Conservation (phyloP, 2,113 vertebrate species). For the Typhlomys cinereus region DNA sequence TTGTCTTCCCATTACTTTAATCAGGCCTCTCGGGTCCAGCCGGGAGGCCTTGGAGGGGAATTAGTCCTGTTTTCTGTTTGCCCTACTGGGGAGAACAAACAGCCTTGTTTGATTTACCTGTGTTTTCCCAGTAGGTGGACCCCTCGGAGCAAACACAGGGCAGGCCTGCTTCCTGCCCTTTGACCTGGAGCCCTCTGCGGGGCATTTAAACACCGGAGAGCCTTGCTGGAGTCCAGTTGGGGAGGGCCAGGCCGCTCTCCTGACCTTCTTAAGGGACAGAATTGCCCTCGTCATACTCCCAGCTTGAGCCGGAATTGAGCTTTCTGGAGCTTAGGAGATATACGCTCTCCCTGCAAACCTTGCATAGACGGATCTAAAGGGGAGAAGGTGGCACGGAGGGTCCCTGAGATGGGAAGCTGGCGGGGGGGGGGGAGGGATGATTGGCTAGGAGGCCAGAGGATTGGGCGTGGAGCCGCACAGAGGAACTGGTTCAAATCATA, state of each 20-base stretch:
- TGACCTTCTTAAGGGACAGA: neutral
- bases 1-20: slow-evolving; percentile 76
- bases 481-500: neutral
- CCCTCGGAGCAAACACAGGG: slow-evolving; percentile 64
- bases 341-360: neutral
- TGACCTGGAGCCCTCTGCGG: neutral
- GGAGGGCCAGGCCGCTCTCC: neutral
- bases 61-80: slow-evolving; percentile 63
- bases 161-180: slow-evolving; percentile 35
- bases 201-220: neutral
- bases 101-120: slow-evolving; percentile 71
- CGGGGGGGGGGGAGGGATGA: neutral
- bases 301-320: neutral
- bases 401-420: neutral
- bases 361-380: neutral
- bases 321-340: neutral
- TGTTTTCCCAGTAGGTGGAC: slow-evolving; percentile 77
- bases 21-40: slow-evolving; percentile 15
- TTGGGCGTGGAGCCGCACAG: neutral
- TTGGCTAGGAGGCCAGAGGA: no score
- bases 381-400: neutral
- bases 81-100: slow-evolving; percentile 67
- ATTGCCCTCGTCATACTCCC: neutral
- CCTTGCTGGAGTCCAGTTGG: neutral
- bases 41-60: slow-evolving; percentile 53